Percentiles rank a stretch among this genome's conserved stretches.
phyloP scores from a whole-genome alignment of 2,113 vertebrate genomes.

The Odontophorus gujanensis region DNA sequence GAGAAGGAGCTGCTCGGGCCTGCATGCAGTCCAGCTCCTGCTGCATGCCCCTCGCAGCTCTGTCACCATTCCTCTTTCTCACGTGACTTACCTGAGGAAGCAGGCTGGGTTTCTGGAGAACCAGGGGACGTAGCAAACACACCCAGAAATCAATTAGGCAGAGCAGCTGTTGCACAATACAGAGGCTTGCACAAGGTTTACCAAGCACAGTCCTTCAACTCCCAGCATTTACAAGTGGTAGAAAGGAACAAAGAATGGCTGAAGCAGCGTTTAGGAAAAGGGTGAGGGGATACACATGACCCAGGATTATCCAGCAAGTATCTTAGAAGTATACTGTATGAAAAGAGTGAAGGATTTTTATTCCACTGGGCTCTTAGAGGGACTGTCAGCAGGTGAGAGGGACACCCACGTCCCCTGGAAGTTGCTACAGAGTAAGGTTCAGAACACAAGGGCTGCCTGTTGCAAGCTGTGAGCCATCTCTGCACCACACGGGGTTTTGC shows the following conservation, averaged over 20 bases:
- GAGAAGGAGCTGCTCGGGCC: not conserved
- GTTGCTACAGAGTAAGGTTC: too few species aligned
- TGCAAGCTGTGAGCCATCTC: not conserved
- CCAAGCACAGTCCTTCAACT: not conserved
- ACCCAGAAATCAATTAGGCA: not conserved
- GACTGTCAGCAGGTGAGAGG: not conserved
- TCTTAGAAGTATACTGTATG: not conserved
- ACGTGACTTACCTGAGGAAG: accelerated
- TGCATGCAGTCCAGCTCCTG: not conserved
- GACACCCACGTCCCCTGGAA: not conserved
- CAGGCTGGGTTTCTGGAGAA: not conserved
- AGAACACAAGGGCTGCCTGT: too few species aligned
- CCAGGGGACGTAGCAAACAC: not conserved
- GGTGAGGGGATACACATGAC: not conserved
- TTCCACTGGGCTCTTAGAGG: not conserved
- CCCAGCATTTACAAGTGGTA: not conserved
- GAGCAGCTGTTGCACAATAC: not conserved
- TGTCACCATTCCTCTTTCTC: not conserved
- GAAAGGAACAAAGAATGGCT: not conserved
- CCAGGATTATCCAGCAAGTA: not conserved
- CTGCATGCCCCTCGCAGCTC: not conserved
- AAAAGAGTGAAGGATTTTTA: not conserved
- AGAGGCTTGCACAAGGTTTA: slow-evolving; percentile 15
- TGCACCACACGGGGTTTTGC: not conserved
- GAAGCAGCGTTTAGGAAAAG: not conserved